Conservation (phyloP, 1,140 invertebrate genomes). For the Galendromus occidentalis region DNA sequence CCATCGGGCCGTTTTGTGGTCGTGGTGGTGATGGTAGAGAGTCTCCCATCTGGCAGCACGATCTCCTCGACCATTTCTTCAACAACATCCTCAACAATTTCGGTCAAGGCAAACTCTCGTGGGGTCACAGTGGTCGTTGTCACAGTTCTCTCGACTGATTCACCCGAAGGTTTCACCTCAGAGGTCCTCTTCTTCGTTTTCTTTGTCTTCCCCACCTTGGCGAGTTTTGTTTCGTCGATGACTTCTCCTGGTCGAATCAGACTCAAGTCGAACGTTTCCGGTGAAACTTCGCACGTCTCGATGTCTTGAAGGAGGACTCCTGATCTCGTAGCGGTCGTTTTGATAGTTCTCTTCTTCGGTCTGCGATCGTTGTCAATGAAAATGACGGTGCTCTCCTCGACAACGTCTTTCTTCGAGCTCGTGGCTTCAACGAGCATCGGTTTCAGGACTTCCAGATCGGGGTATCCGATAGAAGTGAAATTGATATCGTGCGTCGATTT, state of each 20-base stretch:
- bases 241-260: no score
- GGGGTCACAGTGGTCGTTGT: not conserved
- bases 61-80: not conserved
- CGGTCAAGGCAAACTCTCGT: not conserved
- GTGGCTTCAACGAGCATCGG: not conserved
- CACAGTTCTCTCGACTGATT: not conserved
- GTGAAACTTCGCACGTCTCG: no score
- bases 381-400: not conserved
- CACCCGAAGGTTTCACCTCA: not conserved
- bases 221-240: no score
- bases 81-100: not conserved
- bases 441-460: not conserved
- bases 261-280: no score
- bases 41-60: not conserved
- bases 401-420: not conserved
- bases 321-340: not conserved
- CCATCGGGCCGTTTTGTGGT: not conserved
- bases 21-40: not conserved
- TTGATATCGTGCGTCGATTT: not conserved
- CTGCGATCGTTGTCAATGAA: not conserved
- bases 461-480: constrained; percentile 1
- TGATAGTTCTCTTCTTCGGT: not conserved
- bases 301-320: no score
- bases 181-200: no score
- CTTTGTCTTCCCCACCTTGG: no score